Evolutionary conservation across 1,140 invertebrate genomes (phyloP).

Genomic region (Hylaeus anthracinus): DNA sequence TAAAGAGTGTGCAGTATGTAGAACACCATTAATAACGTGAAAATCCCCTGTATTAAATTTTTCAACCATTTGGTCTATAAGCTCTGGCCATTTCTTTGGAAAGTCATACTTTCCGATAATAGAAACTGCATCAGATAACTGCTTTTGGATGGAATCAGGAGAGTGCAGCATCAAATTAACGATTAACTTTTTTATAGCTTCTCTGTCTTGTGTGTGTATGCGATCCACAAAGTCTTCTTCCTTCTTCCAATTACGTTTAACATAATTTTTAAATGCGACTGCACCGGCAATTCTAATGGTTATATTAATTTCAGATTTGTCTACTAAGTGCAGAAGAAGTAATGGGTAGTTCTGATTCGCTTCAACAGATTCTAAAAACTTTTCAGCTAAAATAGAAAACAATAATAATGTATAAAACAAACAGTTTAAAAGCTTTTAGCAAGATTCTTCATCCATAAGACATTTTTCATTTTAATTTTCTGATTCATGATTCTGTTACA

Average conservation of each 20-base stretch:
- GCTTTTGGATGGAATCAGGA: constrained; percentile 94
- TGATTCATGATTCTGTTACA: not conserved
- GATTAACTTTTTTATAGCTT: constrained; percentile 91
- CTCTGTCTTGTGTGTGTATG: constrained; percentile 90
- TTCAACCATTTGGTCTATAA: constrained; percentile 95
- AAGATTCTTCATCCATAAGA: not conserved
- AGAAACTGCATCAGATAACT: constrained; percentile 97
- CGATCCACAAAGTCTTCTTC: constrained; percentile 90
- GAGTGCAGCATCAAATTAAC: constrained; percentile 96
- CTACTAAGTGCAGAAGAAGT: constrained; percentile 91
- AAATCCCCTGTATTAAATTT: constrained; percentile 96
- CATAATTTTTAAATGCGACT: constrained; percentile 97
- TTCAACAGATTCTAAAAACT: constrained; percentile 95
- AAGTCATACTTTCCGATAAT: constrained; percentile 97
- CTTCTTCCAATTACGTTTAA: constrained; percentile 97
- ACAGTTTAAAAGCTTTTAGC: not conserved
- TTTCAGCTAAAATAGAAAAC: constrained; percentile 88
- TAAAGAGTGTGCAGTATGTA: constrained; percentile 96
- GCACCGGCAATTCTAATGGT: constrained; percentile 93
- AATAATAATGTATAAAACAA: not conserved
- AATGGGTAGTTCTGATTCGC: constrained; percentile 95
- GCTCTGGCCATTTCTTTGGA: constrained; percentile 95
- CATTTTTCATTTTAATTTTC: not conserved
- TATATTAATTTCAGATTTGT: constrained; percentile 88
- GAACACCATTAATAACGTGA: constrained; percentile 96